These are phyloP conservation scores for Blomia tropicalis DNA, from an alignment of 2,888 invertebrate species.

Conservation along the genomic window DNA sequence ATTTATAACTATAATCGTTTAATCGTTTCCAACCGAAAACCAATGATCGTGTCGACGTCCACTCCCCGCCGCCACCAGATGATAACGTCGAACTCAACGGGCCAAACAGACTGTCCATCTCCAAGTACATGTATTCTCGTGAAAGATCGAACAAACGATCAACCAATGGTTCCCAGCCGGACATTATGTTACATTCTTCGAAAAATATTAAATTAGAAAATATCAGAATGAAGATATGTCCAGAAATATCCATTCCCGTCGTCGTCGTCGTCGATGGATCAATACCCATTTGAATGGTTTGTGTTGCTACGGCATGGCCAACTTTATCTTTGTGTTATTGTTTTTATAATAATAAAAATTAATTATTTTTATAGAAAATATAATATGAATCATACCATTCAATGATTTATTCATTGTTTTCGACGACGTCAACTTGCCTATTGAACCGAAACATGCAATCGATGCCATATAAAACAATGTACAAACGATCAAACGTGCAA, in stretches of 20 bases:
- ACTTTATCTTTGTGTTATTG: background rate
- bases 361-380: too few relatives aligned
- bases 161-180: constrained; percentile 24
- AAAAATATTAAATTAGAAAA: constrained; percentile 24
- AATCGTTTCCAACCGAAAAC: constrained; percentile 4
- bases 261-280: too few relatives aligned
- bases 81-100: background rate
- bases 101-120: constrained; percentile 1
- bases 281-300: too few relatives aligned
- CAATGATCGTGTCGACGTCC: background rate
- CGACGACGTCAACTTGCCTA: too few relatives aligned
- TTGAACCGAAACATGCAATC: too few relatives aligned
- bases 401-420: too few relatives aligned
- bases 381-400: too few relatives aligned
- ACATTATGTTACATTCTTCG: constrained; percentile 24
- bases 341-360: background rate
- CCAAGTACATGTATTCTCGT: constrained; percentile 7
- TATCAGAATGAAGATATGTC: constrained; percentile 25
- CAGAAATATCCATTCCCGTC: constrained; percentile 25
- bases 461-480: background rate
- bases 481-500: background rate
- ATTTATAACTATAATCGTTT: background rate
- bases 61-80: too few relatives aligned
- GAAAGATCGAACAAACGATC: constrained; percentile 2
- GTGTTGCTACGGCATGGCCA: background rate